Conservation (phyloP, 2,888 invertebrate genomes). For the Nipponacmea schrenckii region DNA sequence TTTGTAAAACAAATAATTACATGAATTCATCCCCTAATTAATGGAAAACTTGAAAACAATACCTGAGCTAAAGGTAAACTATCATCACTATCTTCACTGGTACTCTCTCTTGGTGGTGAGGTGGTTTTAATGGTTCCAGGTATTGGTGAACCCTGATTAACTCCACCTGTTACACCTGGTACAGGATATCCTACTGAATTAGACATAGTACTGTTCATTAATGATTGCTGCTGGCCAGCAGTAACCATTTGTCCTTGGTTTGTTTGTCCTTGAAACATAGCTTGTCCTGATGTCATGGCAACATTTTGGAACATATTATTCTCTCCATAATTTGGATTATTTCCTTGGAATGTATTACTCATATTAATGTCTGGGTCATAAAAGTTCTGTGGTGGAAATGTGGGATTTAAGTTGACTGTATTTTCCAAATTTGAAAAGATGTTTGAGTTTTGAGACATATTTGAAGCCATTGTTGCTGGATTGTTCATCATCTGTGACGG, state of each 20-base stretch:
- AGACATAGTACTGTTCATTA: constrained; percentile 45
- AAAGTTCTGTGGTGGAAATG: constrained; percentile 64
- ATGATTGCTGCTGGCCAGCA: constrained; percentile 54
- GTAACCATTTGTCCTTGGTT: constrained; percentile 26
- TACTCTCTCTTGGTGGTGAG: constrained; percentile 77
- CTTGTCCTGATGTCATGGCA: constrained; percentile 23
- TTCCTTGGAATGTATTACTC: constrained; percentile 38
- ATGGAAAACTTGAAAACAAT: not conserved
- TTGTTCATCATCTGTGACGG: not conserved
- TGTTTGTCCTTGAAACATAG: constrained; percentile 25
- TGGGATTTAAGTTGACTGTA: constrained; percentile 45
- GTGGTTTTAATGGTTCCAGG: constrained; percentile 48
- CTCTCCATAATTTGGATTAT: not conserved
- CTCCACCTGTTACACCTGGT: not conserved
- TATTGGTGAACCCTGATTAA: constrained; percentile 18
- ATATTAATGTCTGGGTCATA: constrained; percentile 64
- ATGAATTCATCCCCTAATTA: too few species aligned
- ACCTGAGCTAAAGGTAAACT: constrained; percentile 66
- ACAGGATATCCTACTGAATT: constrained; percentile 49
- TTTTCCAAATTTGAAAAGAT: constrained; percentile 13
- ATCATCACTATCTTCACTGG: constrained; percentile 90
- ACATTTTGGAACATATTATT: constrained; percentile 17
- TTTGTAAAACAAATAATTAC: too few species aligned
- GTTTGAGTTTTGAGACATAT: constrained; percentile 14
- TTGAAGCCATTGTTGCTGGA: constrained; percentile 13